These are phyloP conservation scores for Pangasius djambal DNA, from an alignment of 2,797 vertebrate genomes.

Conservation along the genomic window DNA sequence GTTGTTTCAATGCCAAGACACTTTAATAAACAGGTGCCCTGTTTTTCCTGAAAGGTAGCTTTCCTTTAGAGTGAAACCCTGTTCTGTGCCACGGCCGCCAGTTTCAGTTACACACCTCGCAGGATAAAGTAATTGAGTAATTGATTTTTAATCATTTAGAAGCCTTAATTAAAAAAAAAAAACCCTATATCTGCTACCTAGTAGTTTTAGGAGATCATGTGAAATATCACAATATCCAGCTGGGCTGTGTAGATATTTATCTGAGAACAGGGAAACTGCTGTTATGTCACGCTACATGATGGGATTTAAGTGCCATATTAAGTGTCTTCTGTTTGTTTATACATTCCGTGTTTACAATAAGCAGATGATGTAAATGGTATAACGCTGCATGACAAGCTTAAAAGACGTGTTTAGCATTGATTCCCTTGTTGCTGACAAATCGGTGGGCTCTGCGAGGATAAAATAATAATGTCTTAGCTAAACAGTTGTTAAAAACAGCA, in stretches of 20 bases:
- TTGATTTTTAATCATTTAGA: neutral
- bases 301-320: neutral
- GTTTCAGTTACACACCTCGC: conserved; percentile 20
- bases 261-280: neutral
- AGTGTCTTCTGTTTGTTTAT: neutral
- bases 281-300: neutral
- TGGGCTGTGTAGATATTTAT: no score
- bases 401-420: neutral
- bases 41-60: conserved; percentile 29
- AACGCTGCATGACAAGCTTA: neutral
- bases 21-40: neutral
- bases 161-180: neutral
- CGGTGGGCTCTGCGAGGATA: neutral
- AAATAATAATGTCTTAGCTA: neutral
- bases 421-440: neutral
- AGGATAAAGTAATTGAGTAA: neutral
- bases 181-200: neutral
- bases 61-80: neutral
- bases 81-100: neutral
- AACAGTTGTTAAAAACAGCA: neutral
- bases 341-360: neutral
- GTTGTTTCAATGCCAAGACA: neutral
- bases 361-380: neutral
- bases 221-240: neutral
- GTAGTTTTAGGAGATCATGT: neutral